Evolutionary conservation across 2,113 vertebrate genomes (phyloP), one percentile per base, ranked within the genome.

Genomic region (Bettongia penicillata): DNA sequence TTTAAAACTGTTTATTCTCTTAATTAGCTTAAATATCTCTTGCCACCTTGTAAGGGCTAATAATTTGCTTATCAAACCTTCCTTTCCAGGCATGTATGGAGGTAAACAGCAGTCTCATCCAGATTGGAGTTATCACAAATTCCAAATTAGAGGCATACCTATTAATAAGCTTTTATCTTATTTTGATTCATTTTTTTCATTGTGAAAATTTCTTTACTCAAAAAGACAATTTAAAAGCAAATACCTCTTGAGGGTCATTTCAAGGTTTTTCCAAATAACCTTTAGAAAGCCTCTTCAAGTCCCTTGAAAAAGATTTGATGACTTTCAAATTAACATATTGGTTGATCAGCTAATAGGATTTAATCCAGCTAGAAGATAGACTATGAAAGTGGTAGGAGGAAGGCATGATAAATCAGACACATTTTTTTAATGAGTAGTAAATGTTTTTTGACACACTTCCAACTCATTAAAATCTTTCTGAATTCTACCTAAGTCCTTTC

Each of bases 371-470:
- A 94, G 48, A 77, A 95, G 37, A 89, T 2, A 84, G 95, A 68
- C 37, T 96, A 90, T 94, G 92, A 97, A 97, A 97, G 51, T 61
- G 2, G 95, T 96, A 89, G n/a, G 0, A 11, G 3, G 97, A 95
- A 97, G 93, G 50, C 96, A 91, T 91, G 91, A 93, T 90, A 97
- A 97, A 97, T 97, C 77, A 97, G 50, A 19, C 97, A 57, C 23
- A 43, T 92, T 96, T 94, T 96, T 95, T 50, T 50, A 97, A 94
- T 95, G 93, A 96, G 9, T 90, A 97, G 31, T 90, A 95, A 96
- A 97, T 97, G 24, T 0, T 96, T 97, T 96, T 97, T 98, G 92
- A 98, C 53, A 47, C 50, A 77, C 90, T 97, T 97, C 92, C 94
- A 97, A 91, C 52, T 97, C 96, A 96, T 97, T 97, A 95, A 91